Conservation (phyloP, 2,113 vertebrate species). For the Lipotes vexillifer region DNA sequence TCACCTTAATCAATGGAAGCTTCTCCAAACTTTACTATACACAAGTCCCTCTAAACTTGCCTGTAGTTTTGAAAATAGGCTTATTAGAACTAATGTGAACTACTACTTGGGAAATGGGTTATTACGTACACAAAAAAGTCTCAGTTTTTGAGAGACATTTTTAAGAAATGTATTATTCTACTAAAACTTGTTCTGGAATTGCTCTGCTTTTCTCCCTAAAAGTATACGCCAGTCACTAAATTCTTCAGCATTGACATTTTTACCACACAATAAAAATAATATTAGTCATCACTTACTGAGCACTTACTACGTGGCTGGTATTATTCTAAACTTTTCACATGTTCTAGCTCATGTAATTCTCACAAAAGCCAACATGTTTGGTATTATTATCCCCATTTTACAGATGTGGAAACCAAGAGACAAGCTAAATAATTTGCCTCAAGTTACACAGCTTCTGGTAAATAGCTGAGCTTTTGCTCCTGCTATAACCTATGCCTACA, state of each 20-base stretch:
- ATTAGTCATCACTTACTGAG: not conserved
- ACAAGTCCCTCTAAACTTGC: not conserved
- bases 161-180: not conserved
- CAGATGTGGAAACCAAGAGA: not conserved
- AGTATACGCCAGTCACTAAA: not conserved
- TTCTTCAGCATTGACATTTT: not conserved
- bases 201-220: not conserved
- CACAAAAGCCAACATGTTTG: not conserved
- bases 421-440: not conserved
- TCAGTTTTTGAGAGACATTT: not conserved
- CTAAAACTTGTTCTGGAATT: not conserved
- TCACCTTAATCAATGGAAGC: too few relatives aligned
- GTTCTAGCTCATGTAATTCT: not conserved
- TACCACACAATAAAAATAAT: not conserved
- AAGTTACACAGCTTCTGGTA: not conserved
- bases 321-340: not conserved
- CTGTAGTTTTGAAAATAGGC: not conserved
- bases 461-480: not conserved
- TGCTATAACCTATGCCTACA: accelerated
- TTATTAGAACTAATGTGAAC: not conserved
- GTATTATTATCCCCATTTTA: not conserved
- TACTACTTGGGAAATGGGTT: not conserved
- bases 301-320: not conserved
- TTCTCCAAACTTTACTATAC: not conserved
- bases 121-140: not conserved